Conservation (phyloP, 1,140 invertebrate species). For the Plectrocnemia conspersa region DNA sequence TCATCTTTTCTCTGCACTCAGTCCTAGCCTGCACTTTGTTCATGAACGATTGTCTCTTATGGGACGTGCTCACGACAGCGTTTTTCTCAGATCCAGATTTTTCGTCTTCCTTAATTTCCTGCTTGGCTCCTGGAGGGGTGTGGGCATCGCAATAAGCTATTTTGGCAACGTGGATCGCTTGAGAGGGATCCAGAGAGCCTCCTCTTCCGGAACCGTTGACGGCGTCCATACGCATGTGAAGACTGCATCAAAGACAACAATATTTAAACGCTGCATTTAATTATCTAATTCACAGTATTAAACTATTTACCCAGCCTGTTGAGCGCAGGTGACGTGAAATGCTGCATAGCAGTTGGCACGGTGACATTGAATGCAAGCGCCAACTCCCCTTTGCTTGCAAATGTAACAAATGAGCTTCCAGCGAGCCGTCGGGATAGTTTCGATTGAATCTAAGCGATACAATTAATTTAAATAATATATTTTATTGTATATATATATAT, state of each 20-base stretch:
- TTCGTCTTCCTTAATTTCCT: slow-evolving; percentile 39
- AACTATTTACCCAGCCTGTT: slow-evolving; percentile 74
- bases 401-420: slow-evolving; percentile 96
- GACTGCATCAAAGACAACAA: slow-evolving; percentile 33
- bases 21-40: slow-evolving; percentile 35
- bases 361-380: slow-evolving; percentile 98
- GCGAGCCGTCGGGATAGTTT: slow-evolving; percentile 89
- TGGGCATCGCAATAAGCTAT: slow-evolving; percentile 95
- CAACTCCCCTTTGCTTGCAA: slow-evolving; percentile 89
- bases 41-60: slow-evolving; percentile 39
- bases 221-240: slow-evolving; percentile 94
- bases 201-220: slow-evolving; percentile 65
- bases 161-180: slow-evolving; percentile 83
- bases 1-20: slow-evolving; percentile 50
- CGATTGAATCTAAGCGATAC: slow-evolving; percentile 70
- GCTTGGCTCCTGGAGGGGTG: slow-evolving; percentile 69
- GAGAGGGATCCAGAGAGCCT: slow-evolving; percentile 51
- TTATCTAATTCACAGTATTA: not conserved
- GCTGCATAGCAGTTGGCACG: slow-evolving; percentile 94
- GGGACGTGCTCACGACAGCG: slow-evolving; percentile 30
- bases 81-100: slow-evolving; percentile 29
- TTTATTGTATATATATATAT: not conserved
- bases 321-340: slow-evolving; percentile 98
- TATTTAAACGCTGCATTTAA: not conserved
- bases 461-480: not conserved